Evolutionary conservation across 2,797 vertebrate species (phyloP).

Genomic region (Trachurus trachurus): DNA sequence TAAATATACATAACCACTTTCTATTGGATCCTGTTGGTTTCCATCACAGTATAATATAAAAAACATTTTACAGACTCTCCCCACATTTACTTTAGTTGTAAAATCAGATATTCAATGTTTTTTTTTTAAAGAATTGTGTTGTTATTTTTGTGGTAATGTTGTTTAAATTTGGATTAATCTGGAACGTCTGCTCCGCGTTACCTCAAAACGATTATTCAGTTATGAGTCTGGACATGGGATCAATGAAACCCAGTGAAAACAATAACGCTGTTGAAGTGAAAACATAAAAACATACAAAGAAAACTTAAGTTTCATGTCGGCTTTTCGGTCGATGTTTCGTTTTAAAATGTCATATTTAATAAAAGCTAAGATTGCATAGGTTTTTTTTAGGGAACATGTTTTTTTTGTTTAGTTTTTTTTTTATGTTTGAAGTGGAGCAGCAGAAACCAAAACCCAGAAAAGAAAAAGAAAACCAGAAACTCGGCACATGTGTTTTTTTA

Average conservation of each 20-base stretch:
- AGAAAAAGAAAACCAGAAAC: neutral
- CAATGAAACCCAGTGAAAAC: neutral
- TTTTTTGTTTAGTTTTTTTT: too few relatives aligned
- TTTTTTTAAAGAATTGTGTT: neutral
- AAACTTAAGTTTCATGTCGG: neutral
- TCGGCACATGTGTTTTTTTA: constrained; percentile 6
- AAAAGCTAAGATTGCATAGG: neutral
- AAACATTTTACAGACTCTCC: neutral
- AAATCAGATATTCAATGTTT: neutral
- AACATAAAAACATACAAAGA: neutral
- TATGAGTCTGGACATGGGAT: too few relatives aligned
- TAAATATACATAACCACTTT: neutral
- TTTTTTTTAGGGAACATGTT: neutral
- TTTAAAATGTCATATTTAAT: neutral
- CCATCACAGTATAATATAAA: neutral
- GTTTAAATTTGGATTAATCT: neutral
- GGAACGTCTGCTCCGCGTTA: neutral
- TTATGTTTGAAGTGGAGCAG: neutral
- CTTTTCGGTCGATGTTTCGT: too few relatives aligned
- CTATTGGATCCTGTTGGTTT: neutral
- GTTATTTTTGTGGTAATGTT: neutral
- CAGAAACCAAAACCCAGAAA: neutral
- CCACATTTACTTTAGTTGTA: neutral
- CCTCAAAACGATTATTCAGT: too few relatives aligned
- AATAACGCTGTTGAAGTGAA: neutral